Evolutionary conservation across 2,888 invertebrate genomes (phyloP).

Genomic region (Parascotia fuliginaria): DNA sequence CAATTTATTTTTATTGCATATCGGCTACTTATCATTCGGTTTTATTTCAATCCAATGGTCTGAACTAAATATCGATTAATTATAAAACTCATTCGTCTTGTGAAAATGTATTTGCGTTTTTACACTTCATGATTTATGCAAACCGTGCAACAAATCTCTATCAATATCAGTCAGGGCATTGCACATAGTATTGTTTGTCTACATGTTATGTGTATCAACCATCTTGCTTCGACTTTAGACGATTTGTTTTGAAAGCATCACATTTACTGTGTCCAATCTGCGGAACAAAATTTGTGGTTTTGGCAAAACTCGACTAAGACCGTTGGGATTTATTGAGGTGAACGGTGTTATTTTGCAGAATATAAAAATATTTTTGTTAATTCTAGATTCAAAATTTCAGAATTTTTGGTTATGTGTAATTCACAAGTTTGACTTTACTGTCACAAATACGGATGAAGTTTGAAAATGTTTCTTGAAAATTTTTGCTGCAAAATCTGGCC

Average conservation of each 20-base stretch:
- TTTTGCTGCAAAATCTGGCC: too few relatives aligned
- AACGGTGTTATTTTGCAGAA: constrained; percentile 5
- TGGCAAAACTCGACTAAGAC: constrained; percentile 4
- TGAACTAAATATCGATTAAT: too few relatives aligned
- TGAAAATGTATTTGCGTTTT: too few relatives aligned
- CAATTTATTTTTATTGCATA: too few relatives aligned
- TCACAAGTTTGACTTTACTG: too few relatives aligned
- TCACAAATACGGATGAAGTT: too few relatives aligned
- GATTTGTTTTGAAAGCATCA: constrained; percentile 4
- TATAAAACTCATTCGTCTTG: too few relatives aligned
- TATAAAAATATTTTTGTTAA: neutral
- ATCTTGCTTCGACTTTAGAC: neutral
- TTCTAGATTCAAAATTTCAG: neutral
- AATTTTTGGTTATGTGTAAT: too few relatives aligned
- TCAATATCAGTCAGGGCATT: constrained; percentile 30
- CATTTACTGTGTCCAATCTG: constrained; percentile 9
- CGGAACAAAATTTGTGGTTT: constrained; percentile 4
- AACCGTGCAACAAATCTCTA: constrained; percentile 15
- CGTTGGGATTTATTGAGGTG: constrained; percentile 13
- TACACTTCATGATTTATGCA: too few relatives aligned
- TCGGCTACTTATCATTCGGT: too few relatives aligned
- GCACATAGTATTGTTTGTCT: constrained; percentile 12
- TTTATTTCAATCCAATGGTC: too few relatives aligned
- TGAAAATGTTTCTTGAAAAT: too few relatives aligned
- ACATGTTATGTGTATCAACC: constrained; percentile 2